Evolutionary conservation across 2,888 invertebrate species (phyloP), one percentile per base, ranked within the genome.

Genomic region (Meandrusa payeni): DNA sequence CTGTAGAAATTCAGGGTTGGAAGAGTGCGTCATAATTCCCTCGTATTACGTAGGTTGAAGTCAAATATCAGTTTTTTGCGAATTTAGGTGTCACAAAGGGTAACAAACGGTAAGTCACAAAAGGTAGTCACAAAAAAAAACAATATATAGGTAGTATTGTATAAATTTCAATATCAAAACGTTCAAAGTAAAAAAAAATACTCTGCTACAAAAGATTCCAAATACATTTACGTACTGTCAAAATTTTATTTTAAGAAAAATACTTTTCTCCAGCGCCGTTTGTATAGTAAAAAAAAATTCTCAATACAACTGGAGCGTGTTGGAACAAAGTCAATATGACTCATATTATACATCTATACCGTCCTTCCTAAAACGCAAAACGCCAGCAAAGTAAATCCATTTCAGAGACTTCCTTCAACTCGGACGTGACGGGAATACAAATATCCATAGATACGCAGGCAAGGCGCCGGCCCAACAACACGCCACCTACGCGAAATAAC

Each of bases 341-440:
- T 33, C 44, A 39, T 39, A 33, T 44, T 38, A 31, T 26, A 19
- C 22, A 38, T 15, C 27, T 22, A 22, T 33, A 31, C 32, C 33
- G 36, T 46, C 49, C 49, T 51, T 48, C 32, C 38, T 44, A 52
- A 56, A 55, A 48, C 39, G 40, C 45, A 40, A 53, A 46, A 54
- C 46, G 48, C 50, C 24, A 43, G 43, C 46, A 52, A 57, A 61
- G 57, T 57, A 63, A 71, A 69, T 69, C 67, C 62, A 64, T 69
- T 64, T 61, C 59, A 57, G 55, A 55, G 61, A 64, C 65, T 70
- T 62, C 54, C 54, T 51, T 52, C 52, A 44, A 46, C 50, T 46
- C 49, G 47, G 57, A 74, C 78, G 78, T 78, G 77, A 68, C 62
- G 41, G 41, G 60, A 68, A 75, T 76, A 59, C 60, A 60, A 69